A percentile compares a stretch with the other conserved stretches of the same genome.
Conservation (phyloP, 2,888 invertebrate genomes). For the Lysandra bellargus region DNA sequence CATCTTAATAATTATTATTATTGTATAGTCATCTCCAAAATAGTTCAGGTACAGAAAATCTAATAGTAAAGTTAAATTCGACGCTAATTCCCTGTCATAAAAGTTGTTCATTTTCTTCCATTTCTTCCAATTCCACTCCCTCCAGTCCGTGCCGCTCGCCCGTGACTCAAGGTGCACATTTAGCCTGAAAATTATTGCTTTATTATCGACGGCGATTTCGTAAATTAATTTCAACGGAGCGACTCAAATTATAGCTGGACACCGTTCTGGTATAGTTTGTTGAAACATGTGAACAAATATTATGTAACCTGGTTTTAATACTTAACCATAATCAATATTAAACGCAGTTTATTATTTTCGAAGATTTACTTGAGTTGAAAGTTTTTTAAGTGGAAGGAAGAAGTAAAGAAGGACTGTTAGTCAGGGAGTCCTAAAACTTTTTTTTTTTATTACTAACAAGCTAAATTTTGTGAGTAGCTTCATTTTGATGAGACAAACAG, state of each 20-base stretch:
- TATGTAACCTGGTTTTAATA: neutral
- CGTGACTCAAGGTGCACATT: conserved; percentile 60
- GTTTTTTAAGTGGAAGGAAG: neutral
- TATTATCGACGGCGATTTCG: conserved; percentile 73
- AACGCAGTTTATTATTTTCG: neutral
- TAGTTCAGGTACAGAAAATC: no score
- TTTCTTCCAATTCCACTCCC: neutral
- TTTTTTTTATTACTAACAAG: no score
- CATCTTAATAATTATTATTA: no score
- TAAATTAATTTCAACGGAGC: conserved; percentile 77
- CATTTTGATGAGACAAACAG: no score
- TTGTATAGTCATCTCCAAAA: no score
- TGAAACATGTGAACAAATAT: conserved; percentile 9
- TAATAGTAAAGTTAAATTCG: no score
- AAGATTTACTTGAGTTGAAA: neutral
- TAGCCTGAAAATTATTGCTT: conserved; percentile 74
- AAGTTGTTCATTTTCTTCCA: neutral
- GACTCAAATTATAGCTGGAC: conserved; percentile 63
- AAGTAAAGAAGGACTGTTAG: no score
- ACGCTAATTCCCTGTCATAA: neutral
- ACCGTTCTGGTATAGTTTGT: neutral
- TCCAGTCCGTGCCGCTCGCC: conserved; percentile 50
- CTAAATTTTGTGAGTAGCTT: no score
- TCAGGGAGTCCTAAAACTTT: no score
- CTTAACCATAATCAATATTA: neutral